These are phyloP conservation scores for Bufo bufo DNA, from an alignment of 2,113 vertebrate genomes.

Conservation along the genomic window DNA sequence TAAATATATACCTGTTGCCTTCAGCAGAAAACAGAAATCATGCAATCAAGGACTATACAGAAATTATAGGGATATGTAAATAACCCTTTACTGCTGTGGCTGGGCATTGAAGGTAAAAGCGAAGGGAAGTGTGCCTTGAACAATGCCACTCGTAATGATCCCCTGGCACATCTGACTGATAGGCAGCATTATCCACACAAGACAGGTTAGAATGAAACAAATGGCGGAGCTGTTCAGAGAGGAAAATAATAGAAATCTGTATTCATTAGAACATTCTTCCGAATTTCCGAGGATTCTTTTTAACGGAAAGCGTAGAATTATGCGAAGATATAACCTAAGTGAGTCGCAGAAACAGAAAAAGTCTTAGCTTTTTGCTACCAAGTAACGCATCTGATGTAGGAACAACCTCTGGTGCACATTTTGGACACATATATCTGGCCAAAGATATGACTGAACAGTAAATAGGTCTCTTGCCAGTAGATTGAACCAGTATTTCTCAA, in stretches of 20 bases:
- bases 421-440: too few species aligned
- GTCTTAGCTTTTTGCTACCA: not conserved
- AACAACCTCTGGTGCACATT: not conserved
- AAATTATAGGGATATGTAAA: constrained; percentile 26
- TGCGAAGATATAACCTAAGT: too few species aligned
- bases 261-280: not conserved
- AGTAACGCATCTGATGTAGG: not conserved
- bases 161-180: not conserved
- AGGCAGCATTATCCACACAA: not conserved
- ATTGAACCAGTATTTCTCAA: too few species aligned
- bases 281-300: not conserved
- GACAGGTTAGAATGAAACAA: not conserved
- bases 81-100: not conserved
- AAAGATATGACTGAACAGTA: too few species aligned
- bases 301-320: not conserved
- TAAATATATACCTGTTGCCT: constrained; percentile 21
- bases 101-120: not conserved
- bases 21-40: constrained; percentile 15
- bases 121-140: not conserved
- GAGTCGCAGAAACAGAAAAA: not conserved
- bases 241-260: not conserved
- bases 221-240: not conserved
- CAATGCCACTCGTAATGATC: not conserved
- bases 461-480: too few species aligned
- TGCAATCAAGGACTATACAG: constrained; percentile 44